phyloP scores from a whole-genome alignment of 2,113 vertebrate genomes.

The Phalacrocorax brasilianus region DNA sequence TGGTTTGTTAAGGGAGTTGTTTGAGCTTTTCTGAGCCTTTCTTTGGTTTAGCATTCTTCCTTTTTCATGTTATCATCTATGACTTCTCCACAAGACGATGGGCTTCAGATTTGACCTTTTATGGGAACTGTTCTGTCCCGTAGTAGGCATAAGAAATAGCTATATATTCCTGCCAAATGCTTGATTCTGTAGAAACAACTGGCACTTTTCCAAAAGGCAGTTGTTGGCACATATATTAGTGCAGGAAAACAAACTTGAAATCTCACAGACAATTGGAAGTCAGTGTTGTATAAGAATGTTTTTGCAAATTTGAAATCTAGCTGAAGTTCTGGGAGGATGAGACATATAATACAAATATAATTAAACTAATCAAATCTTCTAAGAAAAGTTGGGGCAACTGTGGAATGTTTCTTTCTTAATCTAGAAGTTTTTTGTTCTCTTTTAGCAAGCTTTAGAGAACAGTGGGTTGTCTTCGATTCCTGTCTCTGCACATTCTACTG shows the following conservation, averaged over 20 bases:
- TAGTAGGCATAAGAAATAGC: not conserved
- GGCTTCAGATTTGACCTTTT: not conserved
- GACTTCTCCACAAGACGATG: not conserved
- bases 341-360: too few species aligned
- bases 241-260: not conserved
- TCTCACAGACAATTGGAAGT: not conserved
- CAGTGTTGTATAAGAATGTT: not conserved
- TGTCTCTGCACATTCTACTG: constrained; percentile 80
- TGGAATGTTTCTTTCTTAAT: constrained; percentile 29
- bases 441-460: constrained; percentile 98
- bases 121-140: not conserved
- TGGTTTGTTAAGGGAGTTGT: not conserved
- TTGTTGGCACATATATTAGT: not conserved
- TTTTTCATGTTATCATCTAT: not conserved
- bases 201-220: not conserved
- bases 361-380: not conserved
- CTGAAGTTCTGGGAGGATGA: not conserved
- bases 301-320: not conserved
- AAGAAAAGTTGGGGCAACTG: not conserved
- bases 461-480: constrained; percentile 92
- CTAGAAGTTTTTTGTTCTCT: constrained; percentile 61
- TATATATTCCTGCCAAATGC: not conserved
- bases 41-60: not conserved
- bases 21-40: not conserved
- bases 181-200: not conserved